A percentile compares a stretch with the other conserved stretches of the same genome.
These are phyloP conservation scores for Grammomys dolichurus DNA, from an alignment of 2,113 vertebrate genomes.

Conservation along the genomic window DNA sequence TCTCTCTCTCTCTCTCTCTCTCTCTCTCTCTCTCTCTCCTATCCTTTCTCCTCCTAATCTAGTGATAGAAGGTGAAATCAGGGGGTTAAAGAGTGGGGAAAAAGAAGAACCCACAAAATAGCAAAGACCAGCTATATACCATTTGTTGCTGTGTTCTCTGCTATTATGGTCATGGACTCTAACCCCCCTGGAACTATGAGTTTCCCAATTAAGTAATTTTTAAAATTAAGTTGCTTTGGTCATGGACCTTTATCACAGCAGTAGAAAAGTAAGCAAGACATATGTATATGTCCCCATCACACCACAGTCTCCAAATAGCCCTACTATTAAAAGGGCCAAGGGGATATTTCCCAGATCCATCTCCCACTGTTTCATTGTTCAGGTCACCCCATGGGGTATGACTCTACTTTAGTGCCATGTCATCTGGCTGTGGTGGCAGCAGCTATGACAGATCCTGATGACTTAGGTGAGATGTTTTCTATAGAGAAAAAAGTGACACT, in stretches of 20 bases:
- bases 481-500: background rate
- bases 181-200: background rate
- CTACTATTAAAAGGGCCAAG: background rate
- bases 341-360: background rate
- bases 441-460: background rate
- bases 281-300: background rate
- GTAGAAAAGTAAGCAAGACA: background rate
- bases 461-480: slow-evolving; percentile 19
- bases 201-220: background rate
- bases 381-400: background rate
- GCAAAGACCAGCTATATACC: background rate
- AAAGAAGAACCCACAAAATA: no score
- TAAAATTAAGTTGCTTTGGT: background rate
- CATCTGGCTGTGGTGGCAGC: background rate
- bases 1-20: no score
- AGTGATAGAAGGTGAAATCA: no score
- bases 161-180: background rate
- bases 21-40: no score
- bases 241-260: background rate
- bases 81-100: no score
- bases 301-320: background rate
- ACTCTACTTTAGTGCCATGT: background rate
- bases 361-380: background rate
- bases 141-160: background rate
- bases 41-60: no score